A percentile compares a stretch with the other conserved stretches of the same genome.
phyloP scores from a whole-genome alignment of 2,113 vertebrate genomes.

The Neomonachus schauinslandi region DNA sequence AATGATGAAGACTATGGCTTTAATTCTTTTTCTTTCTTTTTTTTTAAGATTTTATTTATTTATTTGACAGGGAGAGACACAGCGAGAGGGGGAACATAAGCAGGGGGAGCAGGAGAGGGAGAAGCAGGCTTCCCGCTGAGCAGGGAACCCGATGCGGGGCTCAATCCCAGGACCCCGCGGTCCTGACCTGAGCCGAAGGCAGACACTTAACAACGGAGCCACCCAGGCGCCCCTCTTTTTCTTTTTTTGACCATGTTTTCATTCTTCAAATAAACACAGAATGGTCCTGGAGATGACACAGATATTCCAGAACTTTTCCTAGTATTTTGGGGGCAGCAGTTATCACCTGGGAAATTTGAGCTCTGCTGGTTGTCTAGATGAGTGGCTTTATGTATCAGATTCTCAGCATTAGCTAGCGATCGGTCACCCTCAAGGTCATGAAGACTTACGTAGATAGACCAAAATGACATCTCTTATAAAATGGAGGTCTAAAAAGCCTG shows the following conservation, averaged over 20 bases:
- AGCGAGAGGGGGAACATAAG: too few species aligned
- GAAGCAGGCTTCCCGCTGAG: too few species aligned
- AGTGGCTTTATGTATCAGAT: not conserved
- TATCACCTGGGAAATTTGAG: conserved; percentile 21
- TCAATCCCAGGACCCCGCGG: too few species aligned
- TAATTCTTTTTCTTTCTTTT: not conserved
- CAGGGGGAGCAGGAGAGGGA: too few species aligned
- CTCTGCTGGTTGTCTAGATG: not conserved
- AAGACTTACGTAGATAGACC: not conserved
- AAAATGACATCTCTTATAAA: not conserved
- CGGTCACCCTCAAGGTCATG: not conserved
- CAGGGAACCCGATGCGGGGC: too few species aligned
- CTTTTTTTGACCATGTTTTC: not conserved
- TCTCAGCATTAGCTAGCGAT: not conserved
- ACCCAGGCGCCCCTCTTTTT: not conserved
- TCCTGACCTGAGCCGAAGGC: too few species aligned
- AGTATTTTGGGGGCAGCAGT: not conserved
- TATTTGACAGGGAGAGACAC: too few species aligned
- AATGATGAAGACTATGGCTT: not conserved
- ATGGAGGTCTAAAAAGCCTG: not conserved
- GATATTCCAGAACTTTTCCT: not conserved
- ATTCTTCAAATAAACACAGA: not conserved
- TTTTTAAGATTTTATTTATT: not conserved
- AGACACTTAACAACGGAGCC: too few species aligned
- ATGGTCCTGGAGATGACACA: not conserved